Percentiles rank a stretch among this genome's conserved stretches.
Evolutionary conservation across 2,888 invertebrate genomes (phyloP).

Genomic region (Drosophila dives): DNA sequence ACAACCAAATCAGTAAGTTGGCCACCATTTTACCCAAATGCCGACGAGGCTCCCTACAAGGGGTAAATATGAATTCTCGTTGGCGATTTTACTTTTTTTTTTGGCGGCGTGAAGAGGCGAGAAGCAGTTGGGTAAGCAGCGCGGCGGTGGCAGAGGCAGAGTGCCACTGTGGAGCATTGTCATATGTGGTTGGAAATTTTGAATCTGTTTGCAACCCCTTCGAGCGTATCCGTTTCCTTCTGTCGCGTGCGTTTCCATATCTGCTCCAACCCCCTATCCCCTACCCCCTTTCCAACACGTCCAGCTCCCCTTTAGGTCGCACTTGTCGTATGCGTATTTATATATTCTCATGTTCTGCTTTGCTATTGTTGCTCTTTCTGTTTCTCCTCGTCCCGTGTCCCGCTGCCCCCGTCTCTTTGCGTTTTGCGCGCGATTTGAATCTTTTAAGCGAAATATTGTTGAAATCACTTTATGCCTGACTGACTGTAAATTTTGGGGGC

Average conservation of each 20-base stretch:
- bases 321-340: conserved; percentile 79
- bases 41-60: conserved; percentile 47
- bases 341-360: conserved; percentile 65
- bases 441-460: conserved; percentile 82
- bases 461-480: conserved; percentile 79
- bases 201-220: conserved; percentile 82
- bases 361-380: conserved; percentile 56
- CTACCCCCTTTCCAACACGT: not conserved
- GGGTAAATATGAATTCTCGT: conserved; percentile 71
- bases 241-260: conserved; percentile 73
- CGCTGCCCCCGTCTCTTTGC: conserved; percentile 14
- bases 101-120: not conserved
- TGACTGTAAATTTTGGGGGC: conserved; percentile 35
- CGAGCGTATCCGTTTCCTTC: conserved; percentile 82
- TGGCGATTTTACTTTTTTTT: conserved; percentile 47
- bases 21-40: conserved; percentile 44
- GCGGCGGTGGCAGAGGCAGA: conserved; percentile 11
- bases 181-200: conserved; percentile 83
- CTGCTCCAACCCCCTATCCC: not conserved
- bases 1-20: conserved; percentile 68
- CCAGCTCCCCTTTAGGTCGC: conserved; percentile 9
- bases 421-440: conserved; percentile 78
- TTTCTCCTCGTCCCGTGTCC: conserved; percentile 10
- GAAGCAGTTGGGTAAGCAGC: not conserved
- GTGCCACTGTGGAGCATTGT: conserved; percentile 75